Percentiles rank a stretch among this genome's conserved stretches.
Evolutionary conservation across 2,888 invertebrate genomes (phyloP).

Genomic region (Tenodera sinensis): DNA sequence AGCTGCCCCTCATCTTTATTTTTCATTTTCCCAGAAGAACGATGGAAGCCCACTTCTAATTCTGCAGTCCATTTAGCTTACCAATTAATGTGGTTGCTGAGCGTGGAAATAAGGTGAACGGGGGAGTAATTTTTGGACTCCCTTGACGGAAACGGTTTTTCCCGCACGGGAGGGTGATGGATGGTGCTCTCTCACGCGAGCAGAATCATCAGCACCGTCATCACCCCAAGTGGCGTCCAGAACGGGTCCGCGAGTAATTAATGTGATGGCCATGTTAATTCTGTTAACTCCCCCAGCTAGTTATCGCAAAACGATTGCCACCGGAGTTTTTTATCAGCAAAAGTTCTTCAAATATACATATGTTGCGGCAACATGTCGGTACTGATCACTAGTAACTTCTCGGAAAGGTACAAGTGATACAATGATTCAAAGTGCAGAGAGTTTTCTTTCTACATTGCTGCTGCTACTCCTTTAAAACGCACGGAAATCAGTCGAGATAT

Average conservation of each 20-base stretch:
- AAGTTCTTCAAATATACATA: background rate
- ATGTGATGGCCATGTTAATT: background rate
- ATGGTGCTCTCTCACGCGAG: conserved; percentile 2
- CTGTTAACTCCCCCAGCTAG: background rate
- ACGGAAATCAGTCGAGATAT: too few relatives aligned
- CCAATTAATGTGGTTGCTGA: background rate
- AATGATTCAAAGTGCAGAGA: too few relatives aligned
- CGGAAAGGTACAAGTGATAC: too few relatives aligned
- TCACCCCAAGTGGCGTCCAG: background rate
- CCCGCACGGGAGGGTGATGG: background rate
- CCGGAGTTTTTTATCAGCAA: background rate
- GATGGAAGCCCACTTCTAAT: background rate
- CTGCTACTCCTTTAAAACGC: too few relatives aligned
- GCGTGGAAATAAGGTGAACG: background rate
- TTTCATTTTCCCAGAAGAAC: background rate
- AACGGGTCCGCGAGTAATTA: background rate
- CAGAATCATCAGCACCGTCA: conserved; percentile 2
- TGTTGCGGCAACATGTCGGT: background rate
- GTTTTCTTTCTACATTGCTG: too few relatives aligned
- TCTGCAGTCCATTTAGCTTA: background rate
- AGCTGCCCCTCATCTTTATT: background rate
- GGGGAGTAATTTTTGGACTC: background rate
- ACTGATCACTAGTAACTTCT: too few relatives aligned
- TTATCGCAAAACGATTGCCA: background rate
- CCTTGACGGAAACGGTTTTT: background rate